Base-by-base conservation (phyloP, 2,113 vertebrate genomes). In the Machaerirhynchus nigripectus region DNA sequence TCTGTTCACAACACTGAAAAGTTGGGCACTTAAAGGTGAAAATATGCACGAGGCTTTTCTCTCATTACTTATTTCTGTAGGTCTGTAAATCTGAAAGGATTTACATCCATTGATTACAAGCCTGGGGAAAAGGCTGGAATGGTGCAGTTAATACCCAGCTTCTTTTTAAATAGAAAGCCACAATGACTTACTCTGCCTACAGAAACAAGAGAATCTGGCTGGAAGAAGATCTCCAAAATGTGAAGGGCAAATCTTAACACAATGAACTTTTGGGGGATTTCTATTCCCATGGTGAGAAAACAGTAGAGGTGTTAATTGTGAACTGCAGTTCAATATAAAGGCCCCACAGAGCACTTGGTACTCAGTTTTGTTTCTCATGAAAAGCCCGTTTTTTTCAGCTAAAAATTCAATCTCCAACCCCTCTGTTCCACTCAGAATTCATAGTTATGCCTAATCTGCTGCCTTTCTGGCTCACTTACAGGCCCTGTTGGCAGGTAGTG, bases 361-460 rank as follows among this genome's bases (percentile, higher is more conserved):
- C 59, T 97, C 84, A 60, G 92, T 87, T 90, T 97, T 98, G 98
- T 97, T 98, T 97, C 97, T 98, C 84, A 96, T 96, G 96, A 96
- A 96, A 97, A 89, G 52, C 40, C 22, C 1, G 0, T 28, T 79
- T 94, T 95, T 91, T 84, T 31, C 59, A 84, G 60, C 86, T 44
- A 93, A 95, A 97, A 97, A 90, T 95, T 96, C 79, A 96, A 95
- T 97, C 96, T 97, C 91, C 87, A 94, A 93, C 91, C 94, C 74
- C 67, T 97, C 95, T 84, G 44, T 92, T 97, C 96, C 91, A 95
- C 97, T 98, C 97, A 92, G 97, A 97, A 98, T 97, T 98, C 97
- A 98, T 98, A 97, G 97, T 98, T 98, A 97, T 96, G 96, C 96
- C 95, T 98, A 98, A 98, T 98, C 98, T 98, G 97, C 95, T 68